These are phyloP conservation scores for Caradrina clavipalpis DNA, from an alignment of 2,888 invertebrate species.

Conservation along the genomic window DNA sequence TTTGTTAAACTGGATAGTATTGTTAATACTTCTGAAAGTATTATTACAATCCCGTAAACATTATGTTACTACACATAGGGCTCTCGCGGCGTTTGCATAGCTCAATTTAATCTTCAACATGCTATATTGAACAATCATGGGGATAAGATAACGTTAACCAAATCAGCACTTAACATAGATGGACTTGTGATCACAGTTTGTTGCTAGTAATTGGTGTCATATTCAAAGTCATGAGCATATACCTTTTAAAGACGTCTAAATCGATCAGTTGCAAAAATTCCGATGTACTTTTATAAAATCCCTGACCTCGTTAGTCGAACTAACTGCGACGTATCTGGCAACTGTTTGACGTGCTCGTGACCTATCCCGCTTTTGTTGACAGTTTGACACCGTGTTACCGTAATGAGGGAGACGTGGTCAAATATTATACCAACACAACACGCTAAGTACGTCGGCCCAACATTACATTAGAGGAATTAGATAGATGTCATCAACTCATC, in stretches of 20 bases:
- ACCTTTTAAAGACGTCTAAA: conserved; percentile 5
- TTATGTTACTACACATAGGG: background rate
- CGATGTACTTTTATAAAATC: conserved; percentile 21
- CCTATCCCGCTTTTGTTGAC: conserved; percentile 46
- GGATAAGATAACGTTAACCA: conserved; percentile 37
- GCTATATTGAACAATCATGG: conserved; percentile 28
- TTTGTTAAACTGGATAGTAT: conserved; percentile 14
- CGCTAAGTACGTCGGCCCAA: background rate
- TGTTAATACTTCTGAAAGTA: conserved; percentile 12
- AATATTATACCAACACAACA: conserved; percentile 21
- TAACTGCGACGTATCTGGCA: conserved; percentile 26
- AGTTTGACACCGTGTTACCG: conserved; percentile 31
- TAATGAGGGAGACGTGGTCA: conserved; percentile 42
- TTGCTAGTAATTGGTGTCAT: conserved; percentile 1
- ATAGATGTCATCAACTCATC: background rate
- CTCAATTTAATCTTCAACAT: conserved; percentile 21
- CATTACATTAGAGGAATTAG: conserved; percentile 5
- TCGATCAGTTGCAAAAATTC: conserved; percentile 18
- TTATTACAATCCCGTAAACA: conserved; percentile 4
- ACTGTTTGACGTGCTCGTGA: conserved; percentile 35
- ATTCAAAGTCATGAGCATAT: background rate
- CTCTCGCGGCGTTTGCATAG: conserved; percentile 11
- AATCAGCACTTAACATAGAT: conserved; percentile 7
- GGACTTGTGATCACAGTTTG: conserved; percentile 21
- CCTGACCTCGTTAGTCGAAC: conserved; percentile 30